Percentiles rank a stretch among this genome's conserved stretches.
phyloP scores from a whole-genome alignment of 1,140 invertebrate species.

The Palaemon carinicauda region DNA sequence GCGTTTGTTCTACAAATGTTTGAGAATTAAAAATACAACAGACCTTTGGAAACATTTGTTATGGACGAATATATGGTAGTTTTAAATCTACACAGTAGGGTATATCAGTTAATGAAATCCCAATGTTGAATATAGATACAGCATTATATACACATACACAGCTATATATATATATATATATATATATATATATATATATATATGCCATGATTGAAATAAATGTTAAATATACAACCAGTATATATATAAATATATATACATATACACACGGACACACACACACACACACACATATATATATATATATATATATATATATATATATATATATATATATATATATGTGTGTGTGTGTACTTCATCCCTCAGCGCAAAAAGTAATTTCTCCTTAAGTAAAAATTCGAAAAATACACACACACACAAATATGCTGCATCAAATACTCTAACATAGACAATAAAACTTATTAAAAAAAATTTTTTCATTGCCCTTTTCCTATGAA shows the following conservation, averaged over 20 bases:
- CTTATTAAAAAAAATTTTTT: no score
- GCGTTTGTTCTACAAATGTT: background rate
- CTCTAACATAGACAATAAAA: no score
- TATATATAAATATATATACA: slow-evolving; percentile 17
- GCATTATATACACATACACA: background rate
- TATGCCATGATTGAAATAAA: background rate
- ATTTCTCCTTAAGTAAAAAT: no score
- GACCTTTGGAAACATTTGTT: background rate
- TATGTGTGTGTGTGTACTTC: background rate
- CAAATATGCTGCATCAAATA: no score
- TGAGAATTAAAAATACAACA: background rate
- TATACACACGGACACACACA: background rate
- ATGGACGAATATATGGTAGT: background rate
- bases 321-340: background rate
- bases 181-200: slow-evolving; percentile 21
- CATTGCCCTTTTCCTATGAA: no score
- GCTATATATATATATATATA: slow-evolving; percentile 10
- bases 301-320: background rate
- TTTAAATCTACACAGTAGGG: no score
- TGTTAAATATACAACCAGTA: background rate
- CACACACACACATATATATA: background rate
- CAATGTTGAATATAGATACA: background rate
- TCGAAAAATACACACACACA: no score
- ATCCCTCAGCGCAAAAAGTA: no score
- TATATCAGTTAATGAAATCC: no score